Base-by-base conservation (phyloP, 2,888 invertebrate genomes). In the Eledone cirrhosa region DNA sequence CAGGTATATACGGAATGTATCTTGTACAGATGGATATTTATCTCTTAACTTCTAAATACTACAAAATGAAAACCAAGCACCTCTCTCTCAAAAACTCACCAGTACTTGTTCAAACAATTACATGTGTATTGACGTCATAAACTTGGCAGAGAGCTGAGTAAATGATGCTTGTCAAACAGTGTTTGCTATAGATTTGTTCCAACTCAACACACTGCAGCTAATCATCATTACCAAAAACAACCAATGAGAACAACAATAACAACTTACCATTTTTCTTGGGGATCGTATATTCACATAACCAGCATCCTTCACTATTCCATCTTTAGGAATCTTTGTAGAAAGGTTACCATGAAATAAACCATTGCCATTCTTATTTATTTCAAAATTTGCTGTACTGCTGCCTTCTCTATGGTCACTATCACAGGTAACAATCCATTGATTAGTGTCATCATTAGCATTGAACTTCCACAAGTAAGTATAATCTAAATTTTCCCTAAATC, bases 321-420 rank as follows among this genome's bases (percentile, higher is more conserved):
- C 96, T 88, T 94, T 94, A 0, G 96, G 94, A 19, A 95, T 92
- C 80, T 93, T 93, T 0, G 94, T 88, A 78, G 84, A 86, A 0
- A 92, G 80, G 48, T 84, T 79, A 4, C 92, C 92, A 79, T 85
- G 85, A 81, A 92, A 92, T 11, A 91, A 48, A 5, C 85, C 90
- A 41, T 87, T 89, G 31, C 89, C 95, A 2, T 93, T 91, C 53
- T 92, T 91, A 84, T 94, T 95, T 83, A 95, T 90, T 27, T 93
- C 92, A 24, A 97, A 91, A 13, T 91, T 90, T 80, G 94, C 94
- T 48, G 86, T 90, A 89, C 96, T 97, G 87, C 92, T 86, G 0
- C 97, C 97, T 88, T 95, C 94, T 80, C 93, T 93, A 87, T 95
- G 94, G 90, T 97, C 96, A 80, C 93, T 94, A 89, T 98, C 98